Evolutionary conservation across 2,888 invertebrate genomes (phyloP), one percentile per base, ranked within the genome.

Genomic region (Cheilosia impressa): DNA sequence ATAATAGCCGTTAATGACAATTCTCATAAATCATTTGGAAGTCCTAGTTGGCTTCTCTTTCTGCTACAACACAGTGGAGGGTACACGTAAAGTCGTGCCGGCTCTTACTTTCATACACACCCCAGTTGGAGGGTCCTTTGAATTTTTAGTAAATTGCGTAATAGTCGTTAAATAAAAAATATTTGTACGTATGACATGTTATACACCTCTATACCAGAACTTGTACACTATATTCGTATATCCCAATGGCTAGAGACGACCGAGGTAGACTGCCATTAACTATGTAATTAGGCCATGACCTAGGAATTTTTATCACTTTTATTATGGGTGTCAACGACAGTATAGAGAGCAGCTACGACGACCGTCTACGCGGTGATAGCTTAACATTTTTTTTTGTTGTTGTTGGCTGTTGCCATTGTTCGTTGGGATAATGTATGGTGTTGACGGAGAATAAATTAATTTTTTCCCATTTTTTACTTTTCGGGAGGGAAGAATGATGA

Each of bases 1-100:
- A 87, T 87, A 87, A 87, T 85, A 81, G 85, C 87, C 83, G 88
- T 89, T 90, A 91, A 91, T 91, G 91, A 90, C 90, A 90, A 89
- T 90, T 89, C 88, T 88, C 91, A 90, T 90, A 90, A 90, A 90
- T 90, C 90, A 90, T 91, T 90, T 90, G 89, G 65, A 71, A 76
- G 76, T 80, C 66, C 19, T 69, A 69, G 53, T 57, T 38, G 38
- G 52, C 63, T 66, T 69, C 43, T 15, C 53, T n/a, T 22, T 52
- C 38, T 24, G 45, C 5, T 19, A 50, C 58, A 19, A 10, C 10
- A 38, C 3, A 38, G 31, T 38, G 38, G 13, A 13, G 10, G 10
- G 38, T 38, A 13, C 10, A 10, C 2, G 13, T 38, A 38, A 34
- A 2, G 15, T 19, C 17, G 34, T 34, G 38, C 19, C 10, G 19